Percentiles rank a stretch among this genome's conserved stretches.
phyloP scores from a whole-genome alignment of 2,888 invertebrate genomes.

The Nowickia ferox region DNA sequence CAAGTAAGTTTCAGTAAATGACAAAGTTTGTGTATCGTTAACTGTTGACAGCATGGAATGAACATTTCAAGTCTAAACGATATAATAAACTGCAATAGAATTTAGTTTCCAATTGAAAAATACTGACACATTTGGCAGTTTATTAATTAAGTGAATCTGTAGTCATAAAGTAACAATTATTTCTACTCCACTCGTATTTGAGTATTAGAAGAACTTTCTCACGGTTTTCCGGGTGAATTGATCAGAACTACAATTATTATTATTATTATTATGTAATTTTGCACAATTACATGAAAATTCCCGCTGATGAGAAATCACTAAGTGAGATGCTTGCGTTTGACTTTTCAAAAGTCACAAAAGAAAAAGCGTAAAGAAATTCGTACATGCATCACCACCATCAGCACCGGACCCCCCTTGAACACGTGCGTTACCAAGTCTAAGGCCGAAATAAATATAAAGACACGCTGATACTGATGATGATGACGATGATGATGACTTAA shows the following conservation, averaged over 20 bases:
- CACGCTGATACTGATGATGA: constrained; percentile 59
- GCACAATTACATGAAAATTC: constrained; percentile 73
- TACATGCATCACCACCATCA: constrained; percentile 47
- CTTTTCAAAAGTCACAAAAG: constrained; percentile 61
- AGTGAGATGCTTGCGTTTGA: constrained; percentile 53
- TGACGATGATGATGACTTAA: constrained; percentile 74
- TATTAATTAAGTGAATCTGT: neutral
- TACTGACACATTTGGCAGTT: no score
- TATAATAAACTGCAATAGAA: no score
- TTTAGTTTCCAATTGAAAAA: no score
- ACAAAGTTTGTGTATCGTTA: no score
- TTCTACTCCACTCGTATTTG: neutral
- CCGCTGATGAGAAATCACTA: constrained; percentile 78
- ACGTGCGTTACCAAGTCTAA: constrained; percentile 76
- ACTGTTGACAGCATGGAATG: no score
- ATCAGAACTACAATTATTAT: constrained; percentile 59
- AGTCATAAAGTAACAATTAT: constrained; percentile 9
- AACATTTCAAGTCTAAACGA: no score
- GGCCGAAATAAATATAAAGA: constrained; percentile 44
- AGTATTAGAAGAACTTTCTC: constrained; percentile 52
- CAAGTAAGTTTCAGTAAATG: no score
- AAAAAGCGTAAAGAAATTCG: constrained; percentile 35
- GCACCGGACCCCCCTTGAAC: constrained; percentile 80
- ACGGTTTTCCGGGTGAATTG: constrained; percentile 59
- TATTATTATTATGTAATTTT: constrained; percentile 49